Conservation (phyloP, 1,140 invertebrate genomes). For the Apis florea region DNA sequence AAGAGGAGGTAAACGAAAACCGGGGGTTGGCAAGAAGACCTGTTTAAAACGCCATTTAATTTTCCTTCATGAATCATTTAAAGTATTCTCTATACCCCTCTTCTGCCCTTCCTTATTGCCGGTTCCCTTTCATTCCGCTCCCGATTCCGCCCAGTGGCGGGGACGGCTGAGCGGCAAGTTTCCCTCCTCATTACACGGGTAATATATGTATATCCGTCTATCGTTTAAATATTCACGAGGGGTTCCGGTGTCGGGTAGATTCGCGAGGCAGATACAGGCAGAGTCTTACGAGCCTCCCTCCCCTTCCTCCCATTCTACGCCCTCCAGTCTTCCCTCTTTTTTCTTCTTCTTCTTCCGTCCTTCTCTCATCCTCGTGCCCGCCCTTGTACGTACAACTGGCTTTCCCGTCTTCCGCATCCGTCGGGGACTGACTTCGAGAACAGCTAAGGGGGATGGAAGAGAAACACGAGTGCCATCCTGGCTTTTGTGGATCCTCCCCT, state of each 20-base stretch:
- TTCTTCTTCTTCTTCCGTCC: slow-evolving; percentile 22
- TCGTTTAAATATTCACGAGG: slow-evolving; percentile 68
- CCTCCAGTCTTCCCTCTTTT: slow-evolving; percentile 35
- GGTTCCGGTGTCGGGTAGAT: slow-evolving; percentile 60
- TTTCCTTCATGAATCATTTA: slow-evolving; percentile 70
- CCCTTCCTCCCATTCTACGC: slow-evolving; percentile 47
- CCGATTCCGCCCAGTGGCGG: slow-evolving; percentile 18
- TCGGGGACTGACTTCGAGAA: slow-evolving; percentile 22
- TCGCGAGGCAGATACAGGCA: slow-evolving; percentile 50
- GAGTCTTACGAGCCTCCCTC: slow-evolving; percentile 15
- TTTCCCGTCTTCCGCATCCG: slow-evolving; percentile 18
- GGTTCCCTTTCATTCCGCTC: slow-evolving; percentile 41
- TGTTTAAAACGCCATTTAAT: slow-evolving; percentile 67
- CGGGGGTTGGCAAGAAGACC: slow-evolving; percentile 43
- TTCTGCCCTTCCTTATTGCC: slow-evolving; percentile 32
- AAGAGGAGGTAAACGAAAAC: slow-evolving; percentile 44
- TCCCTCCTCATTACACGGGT: slow-evolving; percentile 61
- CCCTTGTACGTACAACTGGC: slow-evolving; percentile 31
- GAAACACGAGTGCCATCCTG: slow-evolving; percentile 33
- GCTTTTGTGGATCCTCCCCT: slow-evolving; percentile 20
- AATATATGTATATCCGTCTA: slow-evolving; percentile 69
- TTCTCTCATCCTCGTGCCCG: slow-evolving; percentile 1
- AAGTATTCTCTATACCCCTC: slow-evolving; percentile 49
- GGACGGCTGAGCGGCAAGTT: slow-evolving; percentile 22
- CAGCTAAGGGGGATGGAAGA: slow-evolving; percentile 9